Conservation (phyloP, 64 coral and sea anemone genomes). For the Stichodactyla mertensii region DNA sequence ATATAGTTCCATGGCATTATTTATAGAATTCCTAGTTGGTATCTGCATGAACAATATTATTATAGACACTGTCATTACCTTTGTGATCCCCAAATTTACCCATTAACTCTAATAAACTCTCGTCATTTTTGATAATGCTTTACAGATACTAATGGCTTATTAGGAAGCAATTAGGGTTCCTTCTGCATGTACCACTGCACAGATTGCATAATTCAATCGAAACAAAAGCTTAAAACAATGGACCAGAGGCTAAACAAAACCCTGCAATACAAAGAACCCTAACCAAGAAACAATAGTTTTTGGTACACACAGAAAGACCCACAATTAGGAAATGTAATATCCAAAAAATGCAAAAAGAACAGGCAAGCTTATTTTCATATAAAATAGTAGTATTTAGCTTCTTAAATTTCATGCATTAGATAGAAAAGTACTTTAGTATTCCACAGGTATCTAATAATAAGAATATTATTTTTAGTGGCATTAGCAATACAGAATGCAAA, state of each 20-base stretch:
- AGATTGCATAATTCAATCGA: too few species aligned
- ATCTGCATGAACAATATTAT: not conserved
- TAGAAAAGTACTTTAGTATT: constrained; percentile 6
- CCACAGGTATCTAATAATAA: not conserved
- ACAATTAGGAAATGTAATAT: not conserved
- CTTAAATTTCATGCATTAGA: not conserved
- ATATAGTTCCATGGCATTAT: not conserved
- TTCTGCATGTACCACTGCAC: too few species aligned
- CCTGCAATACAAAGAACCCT: too few species aligned
- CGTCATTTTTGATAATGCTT: not conserved
- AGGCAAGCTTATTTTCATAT: not conserved
- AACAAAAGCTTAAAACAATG: too few species aligned
- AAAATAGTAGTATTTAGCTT: not conserved
- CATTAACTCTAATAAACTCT: not conserved
- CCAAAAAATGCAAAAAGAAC: not conserved
- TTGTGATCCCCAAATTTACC: not conserved
- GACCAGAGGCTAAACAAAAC: too few species aligned
- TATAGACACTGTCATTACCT: not conserved
- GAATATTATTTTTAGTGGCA: not conserved
- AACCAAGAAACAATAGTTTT: too few species aligned
- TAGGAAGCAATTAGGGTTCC: not conserved
- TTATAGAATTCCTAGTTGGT: not conserved
- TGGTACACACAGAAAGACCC: too few species aligned
- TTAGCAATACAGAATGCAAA: too few species aligned
- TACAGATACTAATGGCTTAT: not conserved